Base-by-base conservation (phyloP, 1,140 invertebrate species). In the Trichonephila clavipes region DNA sequence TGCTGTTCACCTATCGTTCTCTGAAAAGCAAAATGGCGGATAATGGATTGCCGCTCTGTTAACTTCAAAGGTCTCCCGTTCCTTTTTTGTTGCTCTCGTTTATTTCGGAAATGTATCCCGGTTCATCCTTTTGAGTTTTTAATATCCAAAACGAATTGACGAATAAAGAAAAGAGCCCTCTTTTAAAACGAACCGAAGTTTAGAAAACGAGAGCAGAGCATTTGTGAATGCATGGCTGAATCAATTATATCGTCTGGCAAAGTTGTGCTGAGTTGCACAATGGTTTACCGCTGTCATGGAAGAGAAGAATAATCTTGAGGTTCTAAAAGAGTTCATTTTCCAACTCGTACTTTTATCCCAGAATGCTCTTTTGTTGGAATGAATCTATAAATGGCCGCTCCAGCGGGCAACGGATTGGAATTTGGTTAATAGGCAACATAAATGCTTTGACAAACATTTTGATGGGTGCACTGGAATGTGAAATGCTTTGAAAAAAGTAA, bases 21-120 rank as follows among this genome's bases (percentile, higher is more conserved):
- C 40, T 44, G 58, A 92, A 77, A 77, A 87, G 28, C 82, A 92
- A 88, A 61, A 93, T 93, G 85, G 92, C 69, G 86, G 85, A 82
- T 93, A 93, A 93, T 88, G 85, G 69, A 59, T 81, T 88, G 40
- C 64, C 92, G 92, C 92, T 93, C 92, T 93, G 92, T 93, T 93
- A 93, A 93, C 83, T 93, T 82, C 69, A 77, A 64, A 88, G 86
- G 90, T 92, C 89, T 91, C 59, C 61, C 81, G 28, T 93, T 88
- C 64, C 51, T 92, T 92, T n/a, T 92, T 90, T 28, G 61, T 72
- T 72, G 82, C 24, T 92, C 44, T 51, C 58, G 28, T 91, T 91
- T 83, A 51, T 72, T 88, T 92, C 24, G 24, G 92, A 93, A 88
- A 93, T 93, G 92, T 93, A 93, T 93, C 92, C 85, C 59, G 51